phyloP scores from a whole-genome alignment of 2,888 invertebrate species.

The Zootermopsis nevadensis region DNA sequence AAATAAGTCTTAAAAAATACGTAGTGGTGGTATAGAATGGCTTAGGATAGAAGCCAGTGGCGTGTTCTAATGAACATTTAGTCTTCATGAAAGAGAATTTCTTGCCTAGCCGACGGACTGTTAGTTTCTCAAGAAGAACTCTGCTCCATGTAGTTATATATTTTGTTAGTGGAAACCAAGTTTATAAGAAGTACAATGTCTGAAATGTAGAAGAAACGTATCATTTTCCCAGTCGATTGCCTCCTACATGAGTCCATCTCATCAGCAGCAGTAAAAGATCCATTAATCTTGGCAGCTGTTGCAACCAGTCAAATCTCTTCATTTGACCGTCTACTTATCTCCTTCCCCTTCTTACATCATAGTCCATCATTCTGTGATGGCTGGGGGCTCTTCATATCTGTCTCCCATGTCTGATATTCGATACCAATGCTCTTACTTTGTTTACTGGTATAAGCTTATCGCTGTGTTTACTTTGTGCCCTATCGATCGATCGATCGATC shows the following conservation, averaged over 20 bases:
- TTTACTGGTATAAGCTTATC: background rate
- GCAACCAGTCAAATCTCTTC: conserved; percentile 20
- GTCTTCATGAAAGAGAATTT: too few relatives aligned
- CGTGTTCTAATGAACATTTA: too few relatives aligned
- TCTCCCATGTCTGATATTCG: background rate
- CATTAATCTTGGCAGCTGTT: conserved; percentile 29
- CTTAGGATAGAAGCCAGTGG: too few relatives aligned
- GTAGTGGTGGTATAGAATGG: too few relatives aligned
- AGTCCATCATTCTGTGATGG: background rate
- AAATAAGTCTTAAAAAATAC: too few relatives aligned
- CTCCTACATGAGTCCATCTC: background rate
- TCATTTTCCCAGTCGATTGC: background rate
- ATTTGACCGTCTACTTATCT: background rate
- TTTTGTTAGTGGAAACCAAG: background rate
- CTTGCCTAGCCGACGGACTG: too few relatives aligned
- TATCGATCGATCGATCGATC: background rate
- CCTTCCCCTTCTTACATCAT: background rate
- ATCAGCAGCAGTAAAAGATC: background rate
- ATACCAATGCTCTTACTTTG: background rate
- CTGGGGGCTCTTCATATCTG: background rate
- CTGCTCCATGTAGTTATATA: too few relatives aligned
- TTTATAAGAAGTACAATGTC: background rate
- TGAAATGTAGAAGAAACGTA: background rate
- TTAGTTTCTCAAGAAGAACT: too few relatives aligned
- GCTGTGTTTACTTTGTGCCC: background rate